Base-by-base conservation (phyloP, 2,113 vertebrate species). In the Tiliqua scincoides region DNA sequence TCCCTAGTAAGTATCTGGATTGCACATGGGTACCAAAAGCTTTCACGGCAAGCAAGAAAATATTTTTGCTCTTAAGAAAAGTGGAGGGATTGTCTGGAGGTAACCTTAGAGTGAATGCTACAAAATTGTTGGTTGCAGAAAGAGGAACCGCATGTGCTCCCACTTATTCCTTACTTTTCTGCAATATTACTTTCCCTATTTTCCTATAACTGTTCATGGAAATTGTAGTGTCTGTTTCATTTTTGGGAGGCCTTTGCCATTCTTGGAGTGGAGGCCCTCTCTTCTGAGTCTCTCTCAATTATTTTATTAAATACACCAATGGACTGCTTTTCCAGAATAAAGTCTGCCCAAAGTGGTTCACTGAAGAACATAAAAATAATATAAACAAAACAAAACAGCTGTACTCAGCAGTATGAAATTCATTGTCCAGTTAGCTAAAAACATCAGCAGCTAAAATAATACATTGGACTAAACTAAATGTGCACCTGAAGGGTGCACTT, bases 1-100 rank as follows among this genome's bases (percentile, higher is more conserved):
- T 91, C 93, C 90, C 65, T 76, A 88, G 7, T 30, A 37, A 63
- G 52, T 85, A 54, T 52, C 68, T 73, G 21, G 3, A 54, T 85
- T 92, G 21, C 18, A 86, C 59, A 54, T 83, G 81, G 89, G 27
- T 78, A 79, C 14, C 63, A 86, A 70, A 14, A 71, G 40, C 30
- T 74, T 85, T 65, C 57, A 18, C 78, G 65, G 30, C 27, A 86
- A 40, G 72, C 72, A 90, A 78, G 35, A 3, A 76, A 75, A 0
- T 27, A 80, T 84, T n/a, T 93, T 91, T 83, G 59, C 35, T 40
- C 2, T 67, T 85, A 57, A 57, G 2, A 57, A 17, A 48, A 32
- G 88, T 23, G 12, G 17, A 10, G 20, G 4, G 37, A 21, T 23
- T 70, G 32, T 78, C 40, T 59, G 43, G 17, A 68, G 25, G n/a